Base-by-base conservation (phyloP, 2,888 invertebrate species). In the Meghimatium bilineatum region DNA sequence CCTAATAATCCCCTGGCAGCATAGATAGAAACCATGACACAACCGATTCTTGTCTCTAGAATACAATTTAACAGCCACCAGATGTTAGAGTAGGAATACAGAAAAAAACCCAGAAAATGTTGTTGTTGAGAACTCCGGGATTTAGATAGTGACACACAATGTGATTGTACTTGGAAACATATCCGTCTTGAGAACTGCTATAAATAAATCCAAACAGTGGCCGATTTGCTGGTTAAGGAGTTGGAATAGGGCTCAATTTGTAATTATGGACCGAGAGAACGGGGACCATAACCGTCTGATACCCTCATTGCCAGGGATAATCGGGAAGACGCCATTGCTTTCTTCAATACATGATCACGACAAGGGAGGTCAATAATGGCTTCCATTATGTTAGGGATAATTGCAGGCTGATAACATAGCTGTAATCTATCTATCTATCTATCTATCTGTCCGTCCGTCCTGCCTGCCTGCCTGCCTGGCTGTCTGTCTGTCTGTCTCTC, bases 261-360 rank as follows among this genome's bases (percentile, higher is more conserved):
- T 49, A 74, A 74, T 74, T 74, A 74, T 29, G 10, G 49, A 52
- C 52, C 23, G 52, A 29, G 74, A 32, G 52, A 52, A 52, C 74
- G 20, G 32, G 32, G 74, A 52, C 29, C 32, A 14, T 34, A 52
- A 20, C 44, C 34, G 74, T 32, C 52, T 74, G 74, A 52, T 29
- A n/a, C 74, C 74, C 74, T 74, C 74, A 32, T 74, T 74, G 74
- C 32, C 29, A 20, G 52, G 52, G 52, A 74, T 52, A 74, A 74
- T 74, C 29, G 74, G 29, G 32, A 20, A 52, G 20, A 32, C 32
- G 52, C 34, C 74, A 49, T 52, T 74, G 52, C 52, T 32, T 12
- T 49, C 72, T 72, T 72, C 72, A 72, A n/a, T n/a, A 44, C 29
- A n/a, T 29, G 72, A 72, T 29, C 20, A 1, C 44, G n/a, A 32